A percentile compares a stretch with the other conserved stretches of the same genome.
These are phyloP conservation scores for Pseudachorutes palmiensis DNA, from an alignment of 1,140 invertebrate genomes.

Conservation along the genomic window DNA sequence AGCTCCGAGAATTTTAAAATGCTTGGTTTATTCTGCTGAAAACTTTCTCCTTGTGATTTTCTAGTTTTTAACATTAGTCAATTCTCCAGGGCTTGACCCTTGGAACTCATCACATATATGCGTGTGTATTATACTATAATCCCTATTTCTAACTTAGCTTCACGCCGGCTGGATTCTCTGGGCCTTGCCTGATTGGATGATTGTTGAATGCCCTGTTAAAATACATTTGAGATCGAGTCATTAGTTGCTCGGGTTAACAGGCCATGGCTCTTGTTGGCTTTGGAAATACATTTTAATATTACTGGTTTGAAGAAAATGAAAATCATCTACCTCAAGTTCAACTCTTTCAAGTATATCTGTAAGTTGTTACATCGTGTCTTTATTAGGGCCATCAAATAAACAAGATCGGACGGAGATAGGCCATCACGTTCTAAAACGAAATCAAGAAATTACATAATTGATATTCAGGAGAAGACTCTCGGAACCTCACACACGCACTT, in stretches of 20 bases:
- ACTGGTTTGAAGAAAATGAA: neutral
- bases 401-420: slow-evolving; percentile 8
- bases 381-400: slow-evolving; percentile 9
- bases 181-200: neutral
- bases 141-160: too few species aligned
- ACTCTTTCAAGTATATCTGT: too few species aligned
- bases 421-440: neutral
- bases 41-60: neutral
- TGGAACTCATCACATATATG: too few species aligned
- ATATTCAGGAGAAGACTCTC: neutral
- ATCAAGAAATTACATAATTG: slow-evolving; percentile 3
- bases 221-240: too few species aligned
- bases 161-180: too few species aligned
- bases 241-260: too few species aligned
- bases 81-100: too few species aligned
- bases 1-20: too few species aligned
- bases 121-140: neutral
- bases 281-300: neutral
- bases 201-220: neutral
- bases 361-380: neutral
- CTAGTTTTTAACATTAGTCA: neutral
- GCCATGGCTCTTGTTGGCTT: too few species aligned
- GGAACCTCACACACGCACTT: neutral
- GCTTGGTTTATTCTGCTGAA: neutral
- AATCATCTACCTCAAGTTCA: neutral